phyloP scores from a whole-genome alignment of 2,113 vertebrate genomes.

The Nyctereutes procyonoides region DNA sequence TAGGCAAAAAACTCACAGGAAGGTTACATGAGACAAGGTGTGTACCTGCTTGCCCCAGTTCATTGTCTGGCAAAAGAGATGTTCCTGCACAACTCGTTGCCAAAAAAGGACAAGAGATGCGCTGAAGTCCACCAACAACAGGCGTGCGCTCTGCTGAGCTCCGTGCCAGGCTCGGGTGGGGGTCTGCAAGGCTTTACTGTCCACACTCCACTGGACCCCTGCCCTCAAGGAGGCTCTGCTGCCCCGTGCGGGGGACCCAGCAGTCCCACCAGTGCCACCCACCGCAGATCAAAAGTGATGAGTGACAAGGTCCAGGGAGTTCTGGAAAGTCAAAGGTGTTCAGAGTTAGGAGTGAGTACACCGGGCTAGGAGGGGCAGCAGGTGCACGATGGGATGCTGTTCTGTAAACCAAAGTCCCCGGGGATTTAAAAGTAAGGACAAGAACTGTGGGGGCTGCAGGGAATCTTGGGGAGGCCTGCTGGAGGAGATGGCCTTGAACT shows the following conservation, averaged over 20 bases:
- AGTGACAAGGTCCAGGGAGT: neutral
- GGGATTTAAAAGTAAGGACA: neutral
- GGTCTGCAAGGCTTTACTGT: too few relatives aligned
- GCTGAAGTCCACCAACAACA: neutral
- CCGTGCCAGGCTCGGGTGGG: accelerated
- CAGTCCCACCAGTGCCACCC: too few relatives aligned
- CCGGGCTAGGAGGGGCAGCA: neutral
- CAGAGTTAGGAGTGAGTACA: too few relatives aligned
- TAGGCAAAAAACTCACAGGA: neutral
- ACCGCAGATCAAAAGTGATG: neutral
- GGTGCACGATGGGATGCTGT: neutral
- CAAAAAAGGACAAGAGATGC: neutral
- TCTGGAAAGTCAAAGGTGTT: neutral
- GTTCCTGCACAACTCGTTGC: neutral
- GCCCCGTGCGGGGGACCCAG: neutral
- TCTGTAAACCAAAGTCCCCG: neutral
- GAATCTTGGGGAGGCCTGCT: neutral
- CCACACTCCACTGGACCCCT: neutral
- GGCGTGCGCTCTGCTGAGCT: neutral
- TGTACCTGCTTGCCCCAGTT: too few relatives aligned
- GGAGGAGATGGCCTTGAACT: neutral
- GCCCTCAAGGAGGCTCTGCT: neutral
- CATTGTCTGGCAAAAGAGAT: neutral
- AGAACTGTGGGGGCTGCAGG: neutral
- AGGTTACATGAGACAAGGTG: neutral